A percentile compares a stretch with the other conserved stretches of the same genome.
phyloP scores from a whole-genome alignment of 2,113 vertebrate genomes.

The Propithecus coquereli region DNA sequence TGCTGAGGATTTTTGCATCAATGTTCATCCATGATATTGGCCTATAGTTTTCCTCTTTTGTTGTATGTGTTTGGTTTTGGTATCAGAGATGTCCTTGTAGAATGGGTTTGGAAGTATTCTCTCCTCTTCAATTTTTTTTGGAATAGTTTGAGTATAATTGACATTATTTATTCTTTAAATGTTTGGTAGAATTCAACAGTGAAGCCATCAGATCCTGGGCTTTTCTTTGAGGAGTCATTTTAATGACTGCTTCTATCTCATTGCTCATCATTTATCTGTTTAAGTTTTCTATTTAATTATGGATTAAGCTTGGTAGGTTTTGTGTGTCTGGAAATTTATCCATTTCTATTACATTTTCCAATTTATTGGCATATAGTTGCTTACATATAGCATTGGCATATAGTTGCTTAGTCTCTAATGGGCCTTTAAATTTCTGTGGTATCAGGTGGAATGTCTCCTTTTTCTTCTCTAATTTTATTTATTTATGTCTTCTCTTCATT shows the following conservation, averaged over 20 bases:
- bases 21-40: not conserved
- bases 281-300: not conserved
- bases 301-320: not conserved
- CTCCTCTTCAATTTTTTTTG: not conserved
- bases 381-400: not conserved
- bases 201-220: not conserved
- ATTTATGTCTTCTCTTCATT: not conserved
- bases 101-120: not conserved
- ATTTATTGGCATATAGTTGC: not conserved
- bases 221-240: not conserved
- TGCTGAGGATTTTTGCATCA: not conserved
- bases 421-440: not conserved
- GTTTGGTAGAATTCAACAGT: not conserved
- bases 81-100: not conserved
- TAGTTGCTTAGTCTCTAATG: not conserved
- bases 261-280: not conserved
- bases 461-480: not conserved
- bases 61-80: not conserved
- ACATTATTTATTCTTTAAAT: not conserved
- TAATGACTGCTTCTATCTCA: not conserved
- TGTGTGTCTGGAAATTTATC: not conserved
- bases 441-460: not conserved
- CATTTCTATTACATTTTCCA: not conserved
- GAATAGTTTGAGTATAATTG: not conserved
- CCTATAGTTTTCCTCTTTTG: not conserved